Evolutionary conservation across 2,113 vertebrate genomes (phyloP), one percentile per base, ranked within the genome.

Genomic region (Choloepus hoffmanni): DNA sequence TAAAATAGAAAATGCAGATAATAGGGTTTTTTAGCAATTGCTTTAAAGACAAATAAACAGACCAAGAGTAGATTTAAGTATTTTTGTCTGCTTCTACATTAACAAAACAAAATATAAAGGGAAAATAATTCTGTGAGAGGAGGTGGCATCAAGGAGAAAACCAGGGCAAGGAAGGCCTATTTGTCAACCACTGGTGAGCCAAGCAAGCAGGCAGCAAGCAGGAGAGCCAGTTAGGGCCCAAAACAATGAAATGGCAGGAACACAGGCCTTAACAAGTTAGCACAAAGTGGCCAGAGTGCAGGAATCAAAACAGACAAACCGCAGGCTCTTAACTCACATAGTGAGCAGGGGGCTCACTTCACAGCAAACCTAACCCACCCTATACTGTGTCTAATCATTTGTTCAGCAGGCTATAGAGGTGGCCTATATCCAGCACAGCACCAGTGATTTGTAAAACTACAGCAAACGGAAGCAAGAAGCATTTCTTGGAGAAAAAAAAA

Each of bases 351-450:
- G 15, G 1, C 45, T 96, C 50, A 65, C 58, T 60, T 94, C 91
- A 83, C 73, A 91, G 89, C 58, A 36, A 85, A 78, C 18, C 50
- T 45, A 78, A 0, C 36, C 28, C 10, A 63, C 82, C 30, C 21
- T 48, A 0, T 7, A 30, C 94, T 62, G 72, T 16, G 62, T 83
- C 33, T 53, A 89, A 89, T 81, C 89, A 84, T 84, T 48, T 81
- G 63, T 96, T 86, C 73, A 79, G 83, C 85, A 72, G 93, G 77
- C 62, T 53, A 3, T 19, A 78, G 58, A 68, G 24, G 33, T 55
- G 70, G 92, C 90, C 90, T 86, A 11, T 55, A 67, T 94, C 74
- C 82, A 92, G 77, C 82, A 84, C 24, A 96, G 89, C 45, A 53
- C 36, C 12, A 36, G 18, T 77, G 68, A 95, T 88, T n/a, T 92